These are phyloP conservation scores for Anguilla japonica DNA, from an alignment of 2,113 vertebrate genomes.

Conservation along the genomic window DNA sequence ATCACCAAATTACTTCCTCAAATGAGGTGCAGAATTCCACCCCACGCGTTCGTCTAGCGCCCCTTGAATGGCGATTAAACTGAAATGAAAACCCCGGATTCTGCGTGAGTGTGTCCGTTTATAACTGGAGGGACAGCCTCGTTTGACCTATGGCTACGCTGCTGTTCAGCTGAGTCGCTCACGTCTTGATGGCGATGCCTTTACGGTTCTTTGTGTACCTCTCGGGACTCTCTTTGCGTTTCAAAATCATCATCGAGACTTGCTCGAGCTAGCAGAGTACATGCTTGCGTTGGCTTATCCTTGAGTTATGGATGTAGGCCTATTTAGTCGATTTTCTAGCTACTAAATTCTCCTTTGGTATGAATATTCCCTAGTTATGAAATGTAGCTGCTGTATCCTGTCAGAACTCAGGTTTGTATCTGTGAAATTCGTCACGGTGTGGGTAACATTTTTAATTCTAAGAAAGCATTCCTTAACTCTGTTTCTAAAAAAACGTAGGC, in stretches of 20 bases:
- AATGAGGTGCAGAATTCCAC: background rate
- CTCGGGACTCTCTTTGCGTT: background rate
- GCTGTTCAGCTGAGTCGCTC: background rate
- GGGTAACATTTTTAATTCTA: background rate
- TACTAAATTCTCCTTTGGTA: background rate
- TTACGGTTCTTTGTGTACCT: background rate
- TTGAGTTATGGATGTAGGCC: background rate
- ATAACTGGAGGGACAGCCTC: background rate
- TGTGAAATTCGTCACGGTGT: background rate
- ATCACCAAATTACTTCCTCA: background rate
- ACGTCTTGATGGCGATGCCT: background rate
- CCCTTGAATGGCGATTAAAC: background rate
- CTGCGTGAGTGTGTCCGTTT: background rate
- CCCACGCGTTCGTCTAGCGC: too few relatives aligned
- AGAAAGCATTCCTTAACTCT: background rate
- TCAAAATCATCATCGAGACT: background rate
- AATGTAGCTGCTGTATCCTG: background rate
- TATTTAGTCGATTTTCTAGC: background rate
- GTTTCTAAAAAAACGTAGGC: background rate
- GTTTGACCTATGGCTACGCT: background rate
- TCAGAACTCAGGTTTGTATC: background rate
- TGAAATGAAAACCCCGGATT: background rate
- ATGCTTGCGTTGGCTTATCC: background rate
- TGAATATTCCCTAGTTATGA: background rate
- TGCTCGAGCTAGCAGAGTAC: background rate